These are phyloP conservation scores for Stenoptilia bipunctidactyla DNA, from an alignment of 2,888 invertebrate genomes.

Conservation along the genomic window DNA sequence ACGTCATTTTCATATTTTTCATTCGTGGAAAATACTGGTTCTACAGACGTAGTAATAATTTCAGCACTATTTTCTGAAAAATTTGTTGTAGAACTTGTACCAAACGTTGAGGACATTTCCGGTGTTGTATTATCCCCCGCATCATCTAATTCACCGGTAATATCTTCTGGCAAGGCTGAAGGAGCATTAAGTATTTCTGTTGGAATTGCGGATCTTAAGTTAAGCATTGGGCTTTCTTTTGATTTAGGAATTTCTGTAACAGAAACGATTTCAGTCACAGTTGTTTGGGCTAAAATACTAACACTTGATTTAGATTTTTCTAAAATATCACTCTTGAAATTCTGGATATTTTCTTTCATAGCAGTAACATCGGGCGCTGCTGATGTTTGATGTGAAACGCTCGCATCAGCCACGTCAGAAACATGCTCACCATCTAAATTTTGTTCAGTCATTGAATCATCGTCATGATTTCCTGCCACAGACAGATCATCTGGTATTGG, in stretches of 20 bases:
- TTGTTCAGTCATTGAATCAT: constrained; percentile 45
- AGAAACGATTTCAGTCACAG: constrained; percentile 17
- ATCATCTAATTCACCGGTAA: constrained; percentile 30
- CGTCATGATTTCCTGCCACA: constrained; percentile 47
- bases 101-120: constrained; percentile 13
- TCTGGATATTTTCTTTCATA: constrained; percentile 19
- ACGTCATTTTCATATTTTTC: not conserved
- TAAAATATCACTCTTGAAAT: constrained; percentile 18
- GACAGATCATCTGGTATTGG: constrained; percentile 58
- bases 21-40: not conserved
- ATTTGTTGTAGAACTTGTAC: constrained; percentile 10
- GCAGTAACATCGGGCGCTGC: constrained; percentile 22
- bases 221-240: constrained; percentile 42
- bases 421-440: constrained; percentile 35
- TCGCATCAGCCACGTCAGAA: constrained; percentile 27
- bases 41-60: not conserved
- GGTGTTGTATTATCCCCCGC: constrained; percentile 19
- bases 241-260: constrained; percentile 21
- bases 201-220: constrained; percentile 49
- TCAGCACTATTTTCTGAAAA: constrained; percentile 8
- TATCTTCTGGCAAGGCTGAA: constrained; percentile 33
- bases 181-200: constrained; percentile 41
- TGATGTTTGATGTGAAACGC: constrained; percentile 20
- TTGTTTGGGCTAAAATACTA: constrained; percentile 19
- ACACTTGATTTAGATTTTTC: constrained; percentile 18